Evolutionary conservation across 2,797 vertebrate species (phyloP).

Genomic region (Aselliscus stoliczkanus): DNA sequence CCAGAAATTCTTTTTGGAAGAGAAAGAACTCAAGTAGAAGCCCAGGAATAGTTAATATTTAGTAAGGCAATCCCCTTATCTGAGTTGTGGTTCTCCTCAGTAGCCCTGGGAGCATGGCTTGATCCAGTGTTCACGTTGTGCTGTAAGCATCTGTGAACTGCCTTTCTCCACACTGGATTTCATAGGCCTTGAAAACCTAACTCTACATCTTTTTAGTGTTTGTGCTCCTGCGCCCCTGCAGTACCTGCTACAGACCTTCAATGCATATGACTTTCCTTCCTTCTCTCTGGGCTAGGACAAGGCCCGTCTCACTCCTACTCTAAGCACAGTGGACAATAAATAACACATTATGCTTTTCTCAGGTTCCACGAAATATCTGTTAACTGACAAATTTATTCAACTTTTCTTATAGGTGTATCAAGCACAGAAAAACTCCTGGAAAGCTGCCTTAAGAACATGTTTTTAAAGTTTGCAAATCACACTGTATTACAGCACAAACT

Average conservation of each 20-base stretch:
- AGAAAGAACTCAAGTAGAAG: not conserved
- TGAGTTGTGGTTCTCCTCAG: not conserved
- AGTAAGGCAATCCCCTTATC: not conserved
- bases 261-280: not conserved
- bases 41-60: not conserved
- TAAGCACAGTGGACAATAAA: not conserved
- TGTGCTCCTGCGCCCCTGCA: not conserved
- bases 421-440: not conserved
- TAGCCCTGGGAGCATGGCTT: not conserved
- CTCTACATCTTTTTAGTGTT: not conserved
- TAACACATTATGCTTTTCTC: not conserved
- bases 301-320: not conserved
- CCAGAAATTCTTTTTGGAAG: not conserved
- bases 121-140: not conserved
- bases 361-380: slow-evolving; percentile 13
- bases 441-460: not conserved
- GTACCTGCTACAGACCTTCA: not conserved
- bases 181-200: not conserved
- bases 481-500: not conserved
- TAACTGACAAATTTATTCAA: not conserved
- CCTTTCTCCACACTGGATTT: not conserved
- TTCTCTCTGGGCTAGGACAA: not conserved
- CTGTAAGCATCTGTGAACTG: not conserved
- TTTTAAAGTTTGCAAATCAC: not conserved
- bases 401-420: not conserved